Evolutionary conservation across 2,797 vertebrate genomes (phyloP), one percentile per base, ranked within the genome.

Genomic region (Moxostoma hubbsi): DNA sequence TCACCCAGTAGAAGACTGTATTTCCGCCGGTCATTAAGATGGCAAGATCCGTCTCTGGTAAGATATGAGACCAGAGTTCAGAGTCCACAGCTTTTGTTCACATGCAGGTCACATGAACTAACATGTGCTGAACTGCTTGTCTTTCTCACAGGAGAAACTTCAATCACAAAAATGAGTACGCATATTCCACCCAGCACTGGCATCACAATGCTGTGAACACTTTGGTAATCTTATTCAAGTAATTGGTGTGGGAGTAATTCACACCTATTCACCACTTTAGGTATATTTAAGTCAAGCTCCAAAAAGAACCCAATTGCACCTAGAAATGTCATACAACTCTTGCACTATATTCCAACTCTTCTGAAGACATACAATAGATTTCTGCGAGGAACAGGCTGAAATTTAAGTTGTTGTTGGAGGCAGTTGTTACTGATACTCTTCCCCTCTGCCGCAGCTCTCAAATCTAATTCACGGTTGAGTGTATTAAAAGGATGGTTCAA

Each of bases 1-100:
- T 84, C 96, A 99, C 86, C 97, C 97, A 0, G 92, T 87, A 0
- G 95, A 98, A 12, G 97, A 99, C 67, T 98, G 96, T 87, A 96
- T 99, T 0, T 96, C 97, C 50, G 96, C 95, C 0, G 98, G 98
- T 16, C 97, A 99, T 1, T 88, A 91, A 45, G 96, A 99, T 36
- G 97, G 98, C 59, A 98, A 96, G 89, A 98, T 99, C 53, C 95
- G 97, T 8, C 86, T 98, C 62, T 99, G 98, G 97, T 99, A 88
- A 82, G 95, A 82, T 2, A 8, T 6, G 12, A 43, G 10, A 1
- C 46, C 15, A 18, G 10, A 12, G 4, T 47, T 61, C 10, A 50
- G n/a, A 1, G 0, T 13, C 7, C n/a, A 0, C 1, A 53, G 5
- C 50, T 43, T 51, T 9, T 8, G 2, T 49, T 54, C 5, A 9